Conservation (phyloP, 2,888 invertebrate genomes). For the Yponomeuta plumbellus region DNA sequence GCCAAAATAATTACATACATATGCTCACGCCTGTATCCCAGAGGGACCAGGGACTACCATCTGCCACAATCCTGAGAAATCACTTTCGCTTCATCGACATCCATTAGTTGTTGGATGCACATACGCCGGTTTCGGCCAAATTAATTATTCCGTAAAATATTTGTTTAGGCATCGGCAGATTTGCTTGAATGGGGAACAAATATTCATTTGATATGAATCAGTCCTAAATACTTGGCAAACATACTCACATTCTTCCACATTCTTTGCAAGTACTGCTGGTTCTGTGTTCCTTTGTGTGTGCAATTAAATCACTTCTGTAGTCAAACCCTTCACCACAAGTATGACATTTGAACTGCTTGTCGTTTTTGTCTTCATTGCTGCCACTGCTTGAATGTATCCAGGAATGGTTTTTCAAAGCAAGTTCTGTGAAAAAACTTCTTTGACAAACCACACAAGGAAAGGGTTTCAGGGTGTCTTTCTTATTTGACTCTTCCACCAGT, state of each 20-base stretch:
- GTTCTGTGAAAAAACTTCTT: conserved; percentile 73
- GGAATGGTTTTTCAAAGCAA: conserved; percentile 77
- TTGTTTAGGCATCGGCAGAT: too few relatives aligned
- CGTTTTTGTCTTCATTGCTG: conserved; percentile 38
- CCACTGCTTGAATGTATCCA: conserved; percentile 66
- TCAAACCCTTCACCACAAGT: conserved; percentile 79
- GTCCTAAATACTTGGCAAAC: neutral
- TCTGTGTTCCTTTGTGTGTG: conserved; percentile 79
- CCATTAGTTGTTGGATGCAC: too few relatives aligned
- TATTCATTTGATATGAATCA: too few relatives aligned
- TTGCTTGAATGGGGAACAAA: too few relatives aligned
- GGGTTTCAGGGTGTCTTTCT: conserved; percentile 47
- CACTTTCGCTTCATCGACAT: too few relatives aligned
- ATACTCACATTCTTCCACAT: conserved; percentile 81
- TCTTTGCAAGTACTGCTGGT: conserved; percentile 79
- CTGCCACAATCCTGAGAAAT: too few relatives aligned
- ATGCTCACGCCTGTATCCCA: too few relatives aligned
- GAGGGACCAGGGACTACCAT: too few relatives aligned
- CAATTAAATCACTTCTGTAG: conserved; percentile 78
- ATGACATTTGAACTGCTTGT: conserved; percentile 62
- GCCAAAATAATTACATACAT: too few relatives aligned
- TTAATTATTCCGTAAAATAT: too few relatives aligned
- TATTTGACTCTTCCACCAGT: conserved; percentile 17
- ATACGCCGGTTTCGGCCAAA: too few relatives aligned
- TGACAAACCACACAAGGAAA: conserved; percentile 75